Base-by-base conservation (phyloP, 2,797 vertebrate species). In the Enteromius trimaculatus region DNA sequence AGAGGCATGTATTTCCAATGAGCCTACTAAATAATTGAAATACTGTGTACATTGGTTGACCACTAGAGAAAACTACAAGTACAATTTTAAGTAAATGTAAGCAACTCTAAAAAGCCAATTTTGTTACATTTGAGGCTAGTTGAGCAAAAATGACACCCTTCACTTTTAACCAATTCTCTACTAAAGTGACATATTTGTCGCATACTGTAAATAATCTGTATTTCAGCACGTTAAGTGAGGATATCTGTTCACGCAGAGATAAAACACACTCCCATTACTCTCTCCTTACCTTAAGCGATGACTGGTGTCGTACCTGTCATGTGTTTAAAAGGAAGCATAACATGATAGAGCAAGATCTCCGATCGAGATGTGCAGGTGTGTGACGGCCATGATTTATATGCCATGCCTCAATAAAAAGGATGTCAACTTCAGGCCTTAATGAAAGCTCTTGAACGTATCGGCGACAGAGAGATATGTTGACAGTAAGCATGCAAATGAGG, bases 401-500 rank as follows among this genome's bases (percentile, higher is more conserved):
- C 76, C 86, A 77, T 84, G 91, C 90, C 90, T 92, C 90, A 81
- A 92, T 91, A 85, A 84, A 93, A 93, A 92, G 92, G 92, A 93
- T 93, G 93, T 94, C 93, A 93, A 90, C 90, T 91, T 88, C 90
- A 86, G 91, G 92, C 93, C 91, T 92, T 93, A 93, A 93, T 94
- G 93, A 93, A 93, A 92, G 93, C 94, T 93, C 93, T 93, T 91
- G 90, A 94, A 93, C 89, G 85, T 92, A 92, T 95, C 92, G 92
- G 92, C 72, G 83, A 86, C 65, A 90, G 90, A 91, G 90, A 92
- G 91, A 93, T 91, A 90, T 92, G 94, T 93, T 94, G 94, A 95
- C 93, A 93, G 92, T 93, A 88, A 90, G 90, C 90, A 94, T 94
- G 93, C 94, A 95, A 95, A 95, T 94, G 93, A 95, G 94, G 92